A percentile compares a stretch with the other conserved stretches of the same genome.
These are phyloP conservation scores for Trichomalopsis sarcophagae DNA, from an alignment of 1,140 invertebrate genomes.

Conservation along the genomic window DNA sequence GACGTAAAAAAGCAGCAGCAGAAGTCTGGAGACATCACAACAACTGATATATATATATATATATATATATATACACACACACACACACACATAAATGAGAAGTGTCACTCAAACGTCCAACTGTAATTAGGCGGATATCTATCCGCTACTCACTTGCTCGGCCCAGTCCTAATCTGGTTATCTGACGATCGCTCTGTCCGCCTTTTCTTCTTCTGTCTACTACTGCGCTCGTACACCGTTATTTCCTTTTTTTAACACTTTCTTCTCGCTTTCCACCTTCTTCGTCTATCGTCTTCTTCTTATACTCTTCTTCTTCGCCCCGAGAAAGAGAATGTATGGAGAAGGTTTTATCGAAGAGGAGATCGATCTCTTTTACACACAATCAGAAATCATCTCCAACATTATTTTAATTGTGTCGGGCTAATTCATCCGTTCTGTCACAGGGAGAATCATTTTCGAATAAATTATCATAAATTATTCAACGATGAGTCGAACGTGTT, in stretches of 20 bases:
- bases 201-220: slow-evolving; percentile 35
- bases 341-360: not conserved
- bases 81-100: no score
- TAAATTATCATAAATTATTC: no score
- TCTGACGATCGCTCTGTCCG: slow-evolving; percentile 53
- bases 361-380: not conserved
- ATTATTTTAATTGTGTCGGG: not conserved
- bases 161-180: slow-evolving; percentile 64
- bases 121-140: slow-evolving; percentile 62
- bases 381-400: not conserved
- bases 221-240: not conserved
- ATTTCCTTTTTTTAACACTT: slow-evolving; percentile 25
- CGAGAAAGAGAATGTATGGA: no score
- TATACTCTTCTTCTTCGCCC: not conserved
- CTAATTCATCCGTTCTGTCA: not conserved
- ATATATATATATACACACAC: no score
- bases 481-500: no score
- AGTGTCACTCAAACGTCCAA: slow-evolving; percentile 66
- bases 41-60: slow-evolving; percentile 58
- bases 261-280: slow-evolving; percentile 1
- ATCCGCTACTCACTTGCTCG: slow-evolving; percentile 50
- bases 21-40: not conserved
- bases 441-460: not conserved
- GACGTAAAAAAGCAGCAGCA: not conserved
- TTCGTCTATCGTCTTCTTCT: not conserved